Evolutionary conservation across 1,140 invertebrate species (phyloP), one percentile per base, ranked within the genome.

Genomic region (Bombus ignitus): DNA sequence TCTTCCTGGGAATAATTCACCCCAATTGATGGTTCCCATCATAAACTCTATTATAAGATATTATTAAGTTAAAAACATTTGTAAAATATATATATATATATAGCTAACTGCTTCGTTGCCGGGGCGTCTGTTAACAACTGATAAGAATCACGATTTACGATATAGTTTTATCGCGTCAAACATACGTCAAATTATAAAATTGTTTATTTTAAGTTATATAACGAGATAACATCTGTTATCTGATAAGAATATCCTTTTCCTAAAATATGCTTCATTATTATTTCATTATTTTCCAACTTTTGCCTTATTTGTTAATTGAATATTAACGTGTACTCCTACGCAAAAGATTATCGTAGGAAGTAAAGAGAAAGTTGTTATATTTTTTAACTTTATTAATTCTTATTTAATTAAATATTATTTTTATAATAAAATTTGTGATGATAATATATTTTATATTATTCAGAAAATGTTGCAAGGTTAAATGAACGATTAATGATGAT

Each of bases 1-100:
- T 95, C 96, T 97, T 81, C 97, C 97, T 25, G 98, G 98, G 94
- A 99, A 98, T 78, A 98, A 94, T 94, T 98, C 97, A 66, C 93
- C 93, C 95, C 95, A 97, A 93, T 96, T 96, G 80, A 96, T 95
- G 53, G 84, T 87, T 66, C 87, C 91, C 94, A 93, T 93, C 32
- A 22, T 44, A 42, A 13, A 62, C 42, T 53, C 4, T 79, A 15
- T 76, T 80, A 57, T 13, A 22, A 25, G 15, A 72, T 71, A 28
- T 39, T 80, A 62, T 72, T 80, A 80, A 5, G 42, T 85, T 73
- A 47, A 39, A 32, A 80, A 32, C 53, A 80, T 85, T 80, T 42
- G 18, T 59, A 28, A 22, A 44, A 3, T 57, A 18, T 37, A 22
- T 37, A 42, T 37, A 22, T 37, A 42, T 42, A 13, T 37, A 37